Base-by-base conservation (phyloP, 1,140 invertebrate genomes). In the Tetramorium parvispinum region DNA sequence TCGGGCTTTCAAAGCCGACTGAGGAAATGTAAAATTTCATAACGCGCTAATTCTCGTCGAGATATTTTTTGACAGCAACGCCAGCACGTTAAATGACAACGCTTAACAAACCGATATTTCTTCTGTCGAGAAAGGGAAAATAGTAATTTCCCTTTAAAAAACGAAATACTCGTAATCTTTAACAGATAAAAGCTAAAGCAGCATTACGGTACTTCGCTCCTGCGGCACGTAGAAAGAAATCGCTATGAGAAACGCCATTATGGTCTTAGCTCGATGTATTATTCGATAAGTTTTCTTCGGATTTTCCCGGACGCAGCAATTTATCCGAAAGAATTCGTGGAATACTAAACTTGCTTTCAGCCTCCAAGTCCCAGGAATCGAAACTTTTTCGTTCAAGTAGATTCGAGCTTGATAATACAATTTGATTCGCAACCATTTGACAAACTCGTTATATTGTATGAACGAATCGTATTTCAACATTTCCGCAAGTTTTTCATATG, bases 341-440 rank as follows among this genome's bases (percentile, higher is more conserved):
- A 83, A 83, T 83, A 75, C 53, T 21, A 83, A 73, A 61, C n/a
- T 18, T 24, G 55, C 43, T 82, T 71, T 51, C 57, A 57, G 61
- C 27, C 37, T 18, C 16, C 16, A 21, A 43, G 24, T 79, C 13
- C 32, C 43, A 7, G 51, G 32, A 1, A 5, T 18, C 40, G 66
- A 49, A 61, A 37, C 53, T 83, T 75, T 75, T 73, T 32, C 24
- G 2, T 46, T 18, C 0, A 73, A 73, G n/a, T 59, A 46, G 7
- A 3, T 37, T 73, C 32, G 8, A 82, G 18, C 37, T 21, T 32
- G 37, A 32, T 46, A 18, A 24, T 53, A 18, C 18, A 27, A 53
- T 24, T 40, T 18, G 32, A 16, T 43, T 76, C 24, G 13, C 46
- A 57, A 61, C 11, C n/a, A 40, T 79, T 65, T 66, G n/a, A 32